These are phyloP conservation scores for Zoroaster sp. DNA, from an alignment of 53 echinoderm and acorn worm genomes.

Conservation along the genomic window DNA sequence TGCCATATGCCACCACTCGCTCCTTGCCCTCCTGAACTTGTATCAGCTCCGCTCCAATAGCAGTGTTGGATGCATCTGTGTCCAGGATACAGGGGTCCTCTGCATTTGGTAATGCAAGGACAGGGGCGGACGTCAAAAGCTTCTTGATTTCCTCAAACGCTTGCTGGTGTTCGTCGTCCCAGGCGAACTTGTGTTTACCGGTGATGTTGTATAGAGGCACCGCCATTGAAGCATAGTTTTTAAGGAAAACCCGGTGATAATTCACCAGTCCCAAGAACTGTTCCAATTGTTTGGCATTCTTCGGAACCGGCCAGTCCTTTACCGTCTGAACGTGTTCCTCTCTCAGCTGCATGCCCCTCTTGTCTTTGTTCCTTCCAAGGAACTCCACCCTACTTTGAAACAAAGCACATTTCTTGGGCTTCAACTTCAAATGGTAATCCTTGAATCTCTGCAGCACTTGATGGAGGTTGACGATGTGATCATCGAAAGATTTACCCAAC, in stretches of 20 bases:
- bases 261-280: conserved; percentile 56
- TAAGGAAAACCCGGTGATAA: conserved; percentile 61
- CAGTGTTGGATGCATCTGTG: conserved; percentile 51
- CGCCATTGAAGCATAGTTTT: background rate
- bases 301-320: conserved; percentile 42
- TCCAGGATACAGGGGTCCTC: conserved; percentile 54
- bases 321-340: conserved; percentile 23
- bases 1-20: conserved; percentile 62
- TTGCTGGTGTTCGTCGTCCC: conserved; percentile 28
- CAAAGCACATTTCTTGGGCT: conserved; percentile 37
- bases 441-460: conserved; percentile 22
- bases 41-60: conserved; percentile 57
- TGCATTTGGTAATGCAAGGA: conserved; percentile 49
- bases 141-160: conserved; percentile 45
- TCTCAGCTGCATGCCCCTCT: background rate
- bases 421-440: conserved; percentile 20
- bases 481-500: conserved; percentile 11
- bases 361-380: background rate
- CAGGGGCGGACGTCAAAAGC: conserved; percentile 33
- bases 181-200: conserved; percentile 38
- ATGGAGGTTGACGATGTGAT: conserved; percentile 46
- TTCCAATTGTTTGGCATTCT: conserved; percentile 17
- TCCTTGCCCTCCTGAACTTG: conserved; percentile 58
- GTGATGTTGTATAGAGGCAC: conserved; percentile 34
- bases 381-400: conserved; percentile 21